These are phyloP conservation scores for Diadumene lineata DNA, from an alignment of 92 coral and sea anemone species.

Conservation along the genomic window DNA sequence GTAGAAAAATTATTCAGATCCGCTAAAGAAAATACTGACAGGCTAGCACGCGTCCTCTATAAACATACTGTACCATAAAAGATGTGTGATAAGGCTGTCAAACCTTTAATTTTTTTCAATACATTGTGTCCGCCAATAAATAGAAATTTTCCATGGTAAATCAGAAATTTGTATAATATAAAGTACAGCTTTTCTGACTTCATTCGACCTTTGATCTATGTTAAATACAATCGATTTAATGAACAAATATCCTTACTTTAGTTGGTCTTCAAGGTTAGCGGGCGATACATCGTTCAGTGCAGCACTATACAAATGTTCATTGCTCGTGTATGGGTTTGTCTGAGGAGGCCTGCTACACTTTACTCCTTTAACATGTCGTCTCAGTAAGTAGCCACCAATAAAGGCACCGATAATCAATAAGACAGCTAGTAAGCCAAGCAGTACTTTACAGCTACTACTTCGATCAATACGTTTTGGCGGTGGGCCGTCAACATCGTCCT, in stretches of 20 bases:
- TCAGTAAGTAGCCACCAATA: constrained; percentile 32
- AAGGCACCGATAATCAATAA: constrained; percentile 29
- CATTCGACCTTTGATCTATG: not conserved
- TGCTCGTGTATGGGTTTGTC: no score
- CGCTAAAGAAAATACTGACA: no score
- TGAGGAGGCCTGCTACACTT: no score
- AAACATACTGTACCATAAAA: no score
- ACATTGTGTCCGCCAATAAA: no score
- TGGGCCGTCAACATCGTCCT: not conserved
- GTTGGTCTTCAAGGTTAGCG: constrained; percentile 19
- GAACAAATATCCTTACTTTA: constrained; percentile 11
- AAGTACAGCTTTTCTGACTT: no score
- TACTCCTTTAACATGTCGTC: not conserved
- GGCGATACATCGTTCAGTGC: constrained; percentile 28
- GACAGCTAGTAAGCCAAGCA: constrained; percentile 15
- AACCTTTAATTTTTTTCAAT: no score
- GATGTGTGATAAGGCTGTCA: no score
- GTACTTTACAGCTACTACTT: constrained; percentile 5
- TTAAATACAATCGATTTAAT: not conserved
- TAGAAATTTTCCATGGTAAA: no score
- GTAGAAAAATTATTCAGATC: no score
- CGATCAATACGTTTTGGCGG: constrained; percentile 6
- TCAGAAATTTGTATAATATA: no score
- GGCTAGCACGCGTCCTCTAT: no score
- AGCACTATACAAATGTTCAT: constrained; percentile 5